Conservation (phyloP, 2,113 vertebrate species). For the Pelecanoides urinatrix region DNA sequence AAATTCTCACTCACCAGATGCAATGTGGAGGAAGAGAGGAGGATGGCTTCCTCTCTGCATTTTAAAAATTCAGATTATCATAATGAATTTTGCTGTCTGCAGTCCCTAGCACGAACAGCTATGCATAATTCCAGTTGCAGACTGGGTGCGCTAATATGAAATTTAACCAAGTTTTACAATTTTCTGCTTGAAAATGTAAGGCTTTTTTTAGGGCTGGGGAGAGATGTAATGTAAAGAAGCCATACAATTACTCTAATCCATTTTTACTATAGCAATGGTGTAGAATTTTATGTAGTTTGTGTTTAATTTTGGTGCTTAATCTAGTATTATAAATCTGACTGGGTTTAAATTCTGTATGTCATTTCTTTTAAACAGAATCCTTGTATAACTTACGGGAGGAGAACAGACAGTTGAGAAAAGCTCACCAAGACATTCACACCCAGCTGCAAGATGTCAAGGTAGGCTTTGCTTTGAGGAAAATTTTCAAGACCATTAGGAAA, state of each 20-base stretch:
- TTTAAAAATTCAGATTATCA: not conserved
- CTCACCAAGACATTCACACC: constrained; percentile 91
- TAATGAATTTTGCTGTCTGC: not conserved
- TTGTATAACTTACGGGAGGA: constrained; percentile 91
- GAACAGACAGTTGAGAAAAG: constrained; percentile 92
- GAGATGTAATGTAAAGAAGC: not conserved
- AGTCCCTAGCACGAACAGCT: not conserved
- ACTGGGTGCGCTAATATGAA: not conserved
- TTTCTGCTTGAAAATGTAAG: not conserved
- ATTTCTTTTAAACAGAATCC: constrained; percentile 76
- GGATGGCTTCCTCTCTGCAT: not conserved
- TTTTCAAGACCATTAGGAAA: not conserved
- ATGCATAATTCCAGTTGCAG: not conserved
- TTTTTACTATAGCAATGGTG: not conserved
- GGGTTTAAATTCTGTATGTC: not conserved
- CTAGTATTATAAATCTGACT: not conserved
- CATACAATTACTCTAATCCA: not conserved
- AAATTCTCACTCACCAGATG: not conserved
- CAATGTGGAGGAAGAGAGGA: not conserved
- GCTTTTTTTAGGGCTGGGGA: not conserved
- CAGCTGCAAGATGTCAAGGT: constrained; percentile 96
- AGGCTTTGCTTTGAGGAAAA: constrained; percentile 1
- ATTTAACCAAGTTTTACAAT: not conserved
- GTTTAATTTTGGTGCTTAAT: not conserved
- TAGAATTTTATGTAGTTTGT: not conserved